These are phyloP conservation scores for Drymonia ruficornis DNA, from an alignment of 2,888 invertebrate species.

Conservation along the genomic window DNA sequence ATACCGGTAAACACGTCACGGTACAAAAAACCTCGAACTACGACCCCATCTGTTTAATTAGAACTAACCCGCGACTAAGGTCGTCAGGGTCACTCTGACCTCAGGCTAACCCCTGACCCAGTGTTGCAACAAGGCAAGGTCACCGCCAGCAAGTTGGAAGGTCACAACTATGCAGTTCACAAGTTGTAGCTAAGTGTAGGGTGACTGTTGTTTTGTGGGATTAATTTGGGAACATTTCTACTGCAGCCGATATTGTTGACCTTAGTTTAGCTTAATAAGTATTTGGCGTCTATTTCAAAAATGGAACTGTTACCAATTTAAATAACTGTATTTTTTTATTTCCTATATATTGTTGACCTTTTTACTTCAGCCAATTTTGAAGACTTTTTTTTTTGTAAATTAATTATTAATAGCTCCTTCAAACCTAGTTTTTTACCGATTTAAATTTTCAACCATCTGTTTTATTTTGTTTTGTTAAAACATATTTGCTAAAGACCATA, in stretches of 20 bases:
- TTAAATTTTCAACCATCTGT: not conserved
- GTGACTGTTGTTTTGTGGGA: not conserved
- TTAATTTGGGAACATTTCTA: not conserved
- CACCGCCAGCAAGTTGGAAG: conserved; percentile 20
- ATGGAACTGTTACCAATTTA: too few relatives aligned
- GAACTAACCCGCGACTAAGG: conserved; percentile 9
- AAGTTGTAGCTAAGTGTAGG: conserved; percentile 12
- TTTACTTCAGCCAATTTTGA: conserved; percentile 1
- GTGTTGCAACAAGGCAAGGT: conserved; percentile 17
- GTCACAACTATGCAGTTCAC: conserved; percentile 22
- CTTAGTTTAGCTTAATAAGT: too few relatives aligned
- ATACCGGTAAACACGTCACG: not conserved
- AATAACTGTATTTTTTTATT: too few relatives aligned
- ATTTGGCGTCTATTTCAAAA: too few relatives aligned
- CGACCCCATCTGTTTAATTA: conserved; percentile 7
- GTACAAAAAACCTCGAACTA: not conserved
- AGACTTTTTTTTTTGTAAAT: too few relatives aligned
- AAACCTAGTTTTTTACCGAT: not conserved
- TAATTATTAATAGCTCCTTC: too few relatives aligned
- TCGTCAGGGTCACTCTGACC: conserved; percentile 13
- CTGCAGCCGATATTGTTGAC: not conserved
- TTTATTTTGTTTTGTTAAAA: not conserved
- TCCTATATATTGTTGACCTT: not conserved
- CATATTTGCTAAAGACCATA: conserved; percentile 5
- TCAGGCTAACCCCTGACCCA: conserved; percentile 18